Evolutionary conservation across 2,888 invertebrate genomes (phyloP).

Genomic region (Drosophila prostipennis): DNA sequence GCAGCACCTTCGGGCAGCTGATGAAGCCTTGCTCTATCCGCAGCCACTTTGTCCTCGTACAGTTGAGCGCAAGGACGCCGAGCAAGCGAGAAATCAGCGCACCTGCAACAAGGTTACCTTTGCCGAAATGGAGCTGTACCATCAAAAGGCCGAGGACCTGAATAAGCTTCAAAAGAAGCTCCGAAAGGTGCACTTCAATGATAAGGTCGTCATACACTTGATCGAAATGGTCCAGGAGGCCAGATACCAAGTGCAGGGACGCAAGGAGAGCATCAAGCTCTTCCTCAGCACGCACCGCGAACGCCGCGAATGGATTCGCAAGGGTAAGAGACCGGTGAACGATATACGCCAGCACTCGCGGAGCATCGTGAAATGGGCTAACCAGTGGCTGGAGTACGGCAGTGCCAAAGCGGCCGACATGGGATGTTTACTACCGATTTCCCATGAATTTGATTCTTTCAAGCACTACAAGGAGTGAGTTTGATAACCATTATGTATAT

Average conservation of each 20-base stretch:
- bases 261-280: slow-evolving; percentile 53
- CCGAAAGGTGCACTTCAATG: slow-evolving; percentile 73
- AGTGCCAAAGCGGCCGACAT: slow-evolving; percentile 85
- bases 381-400: slow-evolving; percentile 88
- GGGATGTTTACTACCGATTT: slow-evolving; percentile 85
- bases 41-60: slow-evolving; percentile 21
- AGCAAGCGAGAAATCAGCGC: slow-evolving; percentile 44
- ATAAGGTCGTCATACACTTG: slow-evolving; percentile 56
- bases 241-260: slow-evolving; percentile 42
- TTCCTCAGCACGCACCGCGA: slow-evolving; percentile 57
- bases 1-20: slow-evolving; percentile 46
- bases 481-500: too few species aligned
- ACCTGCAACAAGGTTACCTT: slow-evolving; percentile 66
- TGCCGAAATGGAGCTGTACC: slow-evolving; percentile 73
- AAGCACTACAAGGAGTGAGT: slow-evolving; percentile 86
- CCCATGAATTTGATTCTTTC: slow-evolving; percentile 86
- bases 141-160: slow-evolving; percentile 32
- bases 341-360: slow-evolving; percentile 85
- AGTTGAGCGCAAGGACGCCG: slow-evolving; percentile 48
- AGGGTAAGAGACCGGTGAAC: slow-evolving; percentile 56
- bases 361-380: slow-evolving; percentile 88
- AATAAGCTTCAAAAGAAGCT: slow-evolving; percentile 12
- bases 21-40: slow-evolving; percentile 17
- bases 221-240: slow-evolving; percentile 69
- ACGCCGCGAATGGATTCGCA: slow-evolving; percentile 62